Percentiles rank a stretch among this genome's conserved stretches.
These are phyloP conservation scores for Caenorhabditis latens DNA, from an alignment of 1,140 invertebrate species.

Conservation along the genomic window DNA sequence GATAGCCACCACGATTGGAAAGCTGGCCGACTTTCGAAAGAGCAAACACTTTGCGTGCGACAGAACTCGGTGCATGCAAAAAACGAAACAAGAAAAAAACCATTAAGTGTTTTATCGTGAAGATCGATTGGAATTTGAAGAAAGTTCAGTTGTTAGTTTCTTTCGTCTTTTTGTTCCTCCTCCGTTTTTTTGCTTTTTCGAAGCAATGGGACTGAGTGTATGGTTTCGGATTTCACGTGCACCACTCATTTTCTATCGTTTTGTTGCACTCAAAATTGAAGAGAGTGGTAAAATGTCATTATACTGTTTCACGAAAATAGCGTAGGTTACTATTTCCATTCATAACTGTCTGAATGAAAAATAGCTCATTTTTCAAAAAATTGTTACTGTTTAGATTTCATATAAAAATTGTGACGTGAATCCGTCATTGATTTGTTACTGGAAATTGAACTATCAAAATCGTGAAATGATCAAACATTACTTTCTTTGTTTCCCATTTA, in stretches of 20 bases:
- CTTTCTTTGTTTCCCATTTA: no score
- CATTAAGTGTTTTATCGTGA: neutral
- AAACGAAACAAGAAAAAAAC: neutral
- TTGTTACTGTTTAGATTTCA: no score
- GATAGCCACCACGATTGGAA: neutral
- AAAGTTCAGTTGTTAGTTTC: slow-evolving; percentile 31
- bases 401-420: no score
- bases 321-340: no score
- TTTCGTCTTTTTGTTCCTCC: slow-evolving; percentile 28
- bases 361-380: no score
- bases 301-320: neutral
- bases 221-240: slow-evolving; percentile 48
- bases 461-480: no score
- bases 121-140: neutral
- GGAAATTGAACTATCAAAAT: no score
- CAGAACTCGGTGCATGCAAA: neutral
- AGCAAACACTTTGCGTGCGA: slow-evolving; percentile 27
- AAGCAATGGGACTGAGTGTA: neutral
- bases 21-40: neutral
- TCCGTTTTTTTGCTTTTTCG: neutral
- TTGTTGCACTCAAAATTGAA: slow-evolving; percentile 19
- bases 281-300: neutral
- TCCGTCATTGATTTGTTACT: no score
- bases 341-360: no score
- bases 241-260: slow-evolving; percentile 19